Conservation (phyloP, 2,888 invertebrate genomes). For the Oscheius sp. region DNA sequence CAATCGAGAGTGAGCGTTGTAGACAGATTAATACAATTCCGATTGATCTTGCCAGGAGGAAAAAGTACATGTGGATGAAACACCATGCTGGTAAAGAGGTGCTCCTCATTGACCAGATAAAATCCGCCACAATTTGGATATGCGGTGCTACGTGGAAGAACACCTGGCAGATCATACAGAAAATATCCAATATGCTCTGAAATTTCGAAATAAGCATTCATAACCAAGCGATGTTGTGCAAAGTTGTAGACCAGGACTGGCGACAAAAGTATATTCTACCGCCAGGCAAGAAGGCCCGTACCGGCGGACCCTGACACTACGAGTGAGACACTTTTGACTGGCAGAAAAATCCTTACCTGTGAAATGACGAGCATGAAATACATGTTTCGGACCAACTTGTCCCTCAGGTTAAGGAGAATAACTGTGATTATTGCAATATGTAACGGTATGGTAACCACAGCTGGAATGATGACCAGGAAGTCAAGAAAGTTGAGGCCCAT, state of each 20-base stretch:
- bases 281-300: no score
- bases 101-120: conserved; percentile 11
- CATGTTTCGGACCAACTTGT: conserved; percentile 21
- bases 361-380: conserved; percentile 32
- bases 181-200: conserved; percentile 13
- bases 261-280: no score
- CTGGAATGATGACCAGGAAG: not conserved
- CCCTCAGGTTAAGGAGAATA: conserved; percentile 17
- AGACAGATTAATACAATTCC: conserved; percentile 27
- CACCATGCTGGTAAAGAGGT: conserved; percentile 33
- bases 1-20: conserved; percentile 19
- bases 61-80: conserved; percentile 32
- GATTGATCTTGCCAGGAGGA: conserved; percentile 20
- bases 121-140: not conserved
- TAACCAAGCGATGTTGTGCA: not conserved
- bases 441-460: conserved; percentile 21
- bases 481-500: conserved; percentile 5
- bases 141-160: conserved; percentile 18
- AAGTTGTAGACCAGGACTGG: not conserved
- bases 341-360: conserved; percentile 14
- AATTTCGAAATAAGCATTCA: not conserved
- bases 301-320: not conserved
- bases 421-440: conserved; percentile 16
- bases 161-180: conserved; percentile 21
- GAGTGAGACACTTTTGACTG: not conserved